These are phyloP conservation scores for Drosophila pectinifera DNA, from an alignment of 1,140 invertebrate species.

Conservation along the genomic window DNA sequence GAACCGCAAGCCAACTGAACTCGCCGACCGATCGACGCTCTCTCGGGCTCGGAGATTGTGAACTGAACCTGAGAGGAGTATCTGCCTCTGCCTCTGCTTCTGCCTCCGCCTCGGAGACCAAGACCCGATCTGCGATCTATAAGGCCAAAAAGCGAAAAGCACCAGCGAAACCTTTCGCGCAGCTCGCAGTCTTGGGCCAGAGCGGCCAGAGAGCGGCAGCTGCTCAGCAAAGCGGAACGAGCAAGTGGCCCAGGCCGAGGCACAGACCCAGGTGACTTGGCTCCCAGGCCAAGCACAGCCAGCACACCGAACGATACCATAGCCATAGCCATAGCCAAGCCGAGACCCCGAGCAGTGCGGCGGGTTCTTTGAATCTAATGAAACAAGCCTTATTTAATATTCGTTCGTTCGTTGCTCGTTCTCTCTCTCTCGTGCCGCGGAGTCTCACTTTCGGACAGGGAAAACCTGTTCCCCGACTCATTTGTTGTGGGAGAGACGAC, in stretches of 20 bases:
- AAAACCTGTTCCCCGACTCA: slow-evolving; percentile 73
- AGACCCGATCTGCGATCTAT: slow-evolving; percentile 52
- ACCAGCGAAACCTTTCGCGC: slow-evolving; percentile 74
- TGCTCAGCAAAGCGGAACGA: slow-evolving; percentile 78
- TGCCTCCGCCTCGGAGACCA: slow-evolving; percentile 18
- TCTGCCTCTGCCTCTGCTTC: slow-evolving; percentile 23
- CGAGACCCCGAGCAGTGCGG: slow-evolving; percentile 46
- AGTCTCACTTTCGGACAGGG: slow-evolving; percentile 43
- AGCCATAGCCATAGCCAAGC: slow-evolving; percentile 4
- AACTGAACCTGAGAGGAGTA: slow-evolving; percentile 39
- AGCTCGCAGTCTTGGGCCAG: slow-evolving; percentile 70
- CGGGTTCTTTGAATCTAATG: slow-evolving; percentile 79
- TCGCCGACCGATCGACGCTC: slow-evolving; percentile 49
- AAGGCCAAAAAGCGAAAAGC: slow-evolving; percentile 72
- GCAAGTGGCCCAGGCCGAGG: slow-evolving; percentile 22
- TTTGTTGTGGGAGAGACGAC: slow-evolving; percentile 79
- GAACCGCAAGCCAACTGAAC: slow-evolving; percentile 77
- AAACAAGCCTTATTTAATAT: slow-evolving; percentile 81
- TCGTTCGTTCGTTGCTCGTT: slow-evolving; percentile 33
- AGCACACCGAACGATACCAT: not conserved
- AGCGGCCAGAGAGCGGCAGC: slow-evolving; percentile 64
- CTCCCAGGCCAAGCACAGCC: slow-evolving; percentile 9
- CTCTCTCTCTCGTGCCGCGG: slow-evolving; percentile 10
- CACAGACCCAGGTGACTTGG: slow-evolving; percentile 30
- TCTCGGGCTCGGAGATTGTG: slow-evolving; percentile 32